These are phyloP conservation scores for Chelonia mydas DNA, from an alignment of 2,797 vertebrate species.

Conservation along the genomic window DNA sequence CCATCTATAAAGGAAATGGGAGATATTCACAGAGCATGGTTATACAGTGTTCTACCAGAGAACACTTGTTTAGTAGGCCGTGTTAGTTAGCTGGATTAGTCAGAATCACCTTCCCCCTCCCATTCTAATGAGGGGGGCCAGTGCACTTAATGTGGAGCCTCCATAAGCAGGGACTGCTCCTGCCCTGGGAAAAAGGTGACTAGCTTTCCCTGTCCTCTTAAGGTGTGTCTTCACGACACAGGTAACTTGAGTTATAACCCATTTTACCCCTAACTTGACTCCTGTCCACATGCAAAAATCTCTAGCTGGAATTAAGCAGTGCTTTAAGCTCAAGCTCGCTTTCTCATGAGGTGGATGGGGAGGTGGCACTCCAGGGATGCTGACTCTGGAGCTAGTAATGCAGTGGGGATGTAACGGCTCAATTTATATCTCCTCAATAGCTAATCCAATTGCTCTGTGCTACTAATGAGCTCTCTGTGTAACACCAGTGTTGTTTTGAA, in stretches of 20 bases:
- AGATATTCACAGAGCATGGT: not conserved
- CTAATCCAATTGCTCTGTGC: not conserved
- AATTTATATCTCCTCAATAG: not conserved
- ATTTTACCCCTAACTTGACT: too few relatives aligned
- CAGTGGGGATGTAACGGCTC: too few relatives aligned
- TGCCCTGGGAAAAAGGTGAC: not conserved
- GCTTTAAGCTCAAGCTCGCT: too few relatives aligned
- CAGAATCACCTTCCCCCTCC: not conserved
- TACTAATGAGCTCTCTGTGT: too few relatives aligned
- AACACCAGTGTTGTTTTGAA: too few relatives aligned
- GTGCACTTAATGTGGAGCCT: not conserved
- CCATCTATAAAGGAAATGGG: fast-evolving
- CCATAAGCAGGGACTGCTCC: not conserved
- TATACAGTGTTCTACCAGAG: not conserved
- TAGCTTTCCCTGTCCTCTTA: not conserved
- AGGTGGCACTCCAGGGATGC: too few relatives aligned
- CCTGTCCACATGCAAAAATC: too few relatives aligned
- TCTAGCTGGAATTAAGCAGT: too few relatives aligned
- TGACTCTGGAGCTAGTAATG: too few relatives aligned
- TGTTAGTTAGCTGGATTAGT: fast-evolving
- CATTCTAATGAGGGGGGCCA: too few relatives aligned
- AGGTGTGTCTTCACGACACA: not conserved
- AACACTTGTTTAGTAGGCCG: not conserved
- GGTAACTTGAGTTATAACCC: too few relatives aligned
- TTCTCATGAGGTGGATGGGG: too few relatives aligned